Conservation (phyloP, 1,140 invertebrate species). For the Agraylea sexmaculata region DNA sequence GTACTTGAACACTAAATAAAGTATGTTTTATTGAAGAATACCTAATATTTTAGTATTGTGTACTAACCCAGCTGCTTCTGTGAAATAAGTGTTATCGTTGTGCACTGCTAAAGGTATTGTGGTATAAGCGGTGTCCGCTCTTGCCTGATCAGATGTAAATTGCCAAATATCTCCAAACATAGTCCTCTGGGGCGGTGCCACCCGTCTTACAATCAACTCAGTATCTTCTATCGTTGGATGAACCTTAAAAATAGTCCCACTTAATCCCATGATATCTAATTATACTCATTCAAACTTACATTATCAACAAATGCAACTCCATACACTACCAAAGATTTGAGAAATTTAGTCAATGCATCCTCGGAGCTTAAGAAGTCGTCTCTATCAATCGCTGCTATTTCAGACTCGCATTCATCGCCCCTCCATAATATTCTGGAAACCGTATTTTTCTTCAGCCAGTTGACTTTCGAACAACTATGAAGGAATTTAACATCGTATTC, state of each 20-base stretch:
- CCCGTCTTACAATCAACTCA: constrained; percentile 35
- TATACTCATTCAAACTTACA: constrained; percentile 23
- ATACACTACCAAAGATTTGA: constrained; percentile 35
- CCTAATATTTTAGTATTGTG: constrained; percentile 1
- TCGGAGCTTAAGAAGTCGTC: constrained; percentile 28
- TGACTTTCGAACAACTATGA: constrained; percentile 26
- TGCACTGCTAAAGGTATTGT: constrained; percentile 39
- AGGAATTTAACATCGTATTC: constrained; percentile 32
- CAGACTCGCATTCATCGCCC: constrained; percentile 23
- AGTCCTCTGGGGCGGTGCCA: constrained; percentile 47
- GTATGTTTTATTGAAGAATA: constrained; percentile 3
- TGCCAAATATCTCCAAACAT: constrained; percentile 54
- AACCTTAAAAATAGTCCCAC: constrained; percentile 36
- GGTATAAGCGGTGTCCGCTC: constrained; percentile 57
- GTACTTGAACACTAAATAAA: constrained; percentile 46
- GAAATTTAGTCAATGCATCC: constrained; percentile 26
- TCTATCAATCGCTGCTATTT: constrained; percentile 26
- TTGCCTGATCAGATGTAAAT: constrained; percentile 41
- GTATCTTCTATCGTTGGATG: constrained; percentile 38
- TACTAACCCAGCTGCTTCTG: constrained; percentile 52
- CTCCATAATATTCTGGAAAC: constrained; percentile 27
- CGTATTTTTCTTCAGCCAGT: constrained; percentile 24
- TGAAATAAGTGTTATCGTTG: constrained; percentile 63
- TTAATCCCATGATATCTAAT: background rate
- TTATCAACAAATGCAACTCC: constrained; percentile 36